Evolutionary conservation across 2,797 vertebrate genomes (phyloP).

Genomic region (Craterocephalus amniculus): DNA sequence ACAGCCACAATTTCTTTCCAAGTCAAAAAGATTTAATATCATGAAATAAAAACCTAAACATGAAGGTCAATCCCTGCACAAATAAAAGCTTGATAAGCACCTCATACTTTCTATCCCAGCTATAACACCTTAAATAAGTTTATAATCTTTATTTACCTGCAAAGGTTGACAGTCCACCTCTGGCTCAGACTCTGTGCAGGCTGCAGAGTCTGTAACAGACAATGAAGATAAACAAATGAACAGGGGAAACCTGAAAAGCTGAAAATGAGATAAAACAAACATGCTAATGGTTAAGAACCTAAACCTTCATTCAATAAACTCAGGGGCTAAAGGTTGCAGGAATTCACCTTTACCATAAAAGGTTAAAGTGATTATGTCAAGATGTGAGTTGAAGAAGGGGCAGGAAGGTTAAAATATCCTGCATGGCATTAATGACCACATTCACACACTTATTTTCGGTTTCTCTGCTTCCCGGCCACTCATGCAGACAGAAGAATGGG

Average conservation of each 20-base stretch:
- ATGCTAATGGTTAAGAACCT: background rate
- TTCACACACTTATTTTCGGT: conserved; percentile 34
- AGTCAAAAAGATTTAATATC: no score
- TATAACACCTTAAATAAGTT: background rate
- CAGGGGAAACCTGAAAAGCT: background rate
- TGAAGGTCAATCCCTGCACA: background rate
- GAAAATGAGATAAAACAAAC: background rate
- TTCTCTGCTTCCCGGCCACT: conserved; percentile 57
- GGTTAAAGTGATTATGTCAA: conserved; percentile 43
- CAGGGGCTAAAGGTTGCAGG: conserved; percentile 7
- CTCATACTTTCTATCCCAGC: background rate
- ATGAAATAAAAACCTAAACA: background rate
- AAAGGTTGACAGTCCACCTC: conserved; percentile 31
- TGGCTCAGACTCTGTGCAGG: conserved; percentile 37
- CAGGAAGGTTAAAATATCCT: conserved; percentile 55
- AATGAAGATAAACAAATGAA: background rate
- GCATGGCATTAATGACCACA: conserved; percentile 65
- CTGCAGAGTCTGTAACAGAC: conserved; percentile 45
- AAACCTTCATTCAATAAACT: background rate
- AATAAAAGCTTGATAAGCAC: background rate
- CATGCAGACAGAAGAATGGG: conserved; percentile 70
- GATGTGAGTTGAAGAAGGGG: conserved; percentile 20
- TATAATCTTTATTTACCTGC: conserved; percentile 61
- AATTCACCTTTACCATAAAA: conserved; percentile 56
- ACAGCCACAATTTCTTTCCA: no score